phyloP scores from a whole-genome alignment of 2,797 vertebrate genomes.

The Micromesistius poutassou region DNA sequence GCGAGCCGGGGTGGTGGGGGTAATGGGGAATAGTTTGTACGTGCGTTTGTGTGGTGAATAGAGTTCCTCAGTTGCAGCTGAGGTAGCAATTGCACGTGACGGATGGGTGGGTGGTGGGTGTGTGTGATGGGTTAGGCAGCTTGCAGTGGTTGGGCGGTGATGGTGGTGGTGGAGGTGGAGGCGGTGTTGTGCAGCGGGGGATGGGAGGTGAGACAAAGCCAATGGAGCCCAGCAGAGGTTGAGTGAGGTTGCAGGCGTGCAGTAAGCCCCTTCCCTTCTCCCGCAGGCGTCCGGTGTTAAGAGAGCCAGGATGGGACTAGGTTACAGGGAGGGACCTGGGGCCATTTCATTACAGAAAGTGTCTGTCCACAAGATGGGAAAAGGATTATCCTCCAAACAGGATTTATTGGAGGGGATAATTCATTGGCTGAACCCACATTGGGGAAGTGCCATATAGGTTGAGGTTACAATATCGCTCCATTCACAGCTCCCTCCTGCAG shows the following conservation, averaged over 20 bases:
- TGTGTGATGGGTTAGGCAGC: not conserved
- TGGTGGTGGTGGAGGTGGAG: slow-evolving; percentile 28
- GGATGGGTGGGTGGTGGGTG: slow-evolving; percentile 9
- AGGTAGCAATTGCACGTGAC: slow-evolving; percentile 29
- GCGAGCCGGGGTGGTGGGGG: slow-evolving; percentile 23
- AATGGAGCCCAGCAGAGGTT: slow-evolving; percentile 67
- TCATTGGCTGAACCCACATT: slow-evolving; percentile 78
- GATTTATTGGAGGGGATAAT: slow-evolving; percentile 83
- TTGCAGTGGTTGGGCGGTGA: slow-evolving; percentile 12
- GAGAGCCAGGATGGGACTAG: slow-evolving; percentile 63
- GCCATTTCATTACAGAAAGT: slow-evolving; percentile 83
- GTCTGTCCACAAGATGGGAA: slow-evolving; percentile 81
- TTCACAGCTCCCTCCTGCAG: slow-evolving; percentile 69
- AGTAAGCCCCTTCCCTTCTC: slow-evolving; percentile 65
- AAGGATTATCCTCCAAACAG: slow-evolving; percentile 82
- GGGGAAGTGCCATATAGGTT: slow-evolving; percentile 76
- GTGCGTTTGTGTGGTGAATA: not conserved
- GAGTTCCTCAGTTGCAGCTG: slow-evolving; percentile 24
- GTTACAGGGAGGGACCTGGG: slow-evolving; percentile 72
- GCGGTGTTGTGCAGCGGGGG: slow-evolving; percentile 30
- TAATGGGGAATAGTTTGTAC: slow-evolving; percentile 3
- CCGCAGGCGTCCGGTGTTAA: slow-evolving; percentile 62
- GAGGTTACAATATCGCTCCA: slow-evolving; percentile 79
- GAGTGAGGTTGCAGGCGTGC: slow-evolving; percentile 70
- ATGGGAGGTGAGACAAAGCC: slow-evolving; percentile 61